Evolutionary conservation across 2,113 vertebrate genomes (phyloP).

Genomic region (Oncorhynchus gorbuscha): DNA sequence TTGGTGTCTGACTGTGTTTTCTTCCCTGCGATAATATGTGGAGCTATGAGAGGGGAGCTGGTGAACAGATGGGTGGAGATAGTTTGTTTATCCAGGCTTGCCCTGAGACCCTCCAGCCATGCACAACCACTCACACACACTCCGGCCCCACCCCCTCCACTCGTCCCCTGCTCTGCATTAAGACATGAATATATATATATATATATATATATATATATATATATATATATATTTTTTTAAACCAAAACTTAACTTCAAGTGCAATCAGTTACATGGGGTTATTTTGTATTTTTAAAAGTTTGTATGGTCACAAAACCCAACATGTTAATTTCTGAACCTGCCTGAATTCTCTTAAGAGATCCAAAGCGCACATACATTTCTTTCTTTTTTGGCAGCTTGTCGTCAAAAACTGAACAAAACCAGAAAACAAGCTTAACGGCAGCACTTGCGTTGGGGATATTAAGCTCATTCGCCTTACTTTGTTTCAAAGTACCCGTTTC

Average conservation of each 20-base stretch:
- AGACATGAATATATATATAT: slow-evolving; percentile 56
- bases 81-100: slow-evolving; percentile 64
- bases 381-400: slow-evolving; percentile 69
- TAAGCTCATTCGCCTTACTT: slow-evolving; percentile 62
- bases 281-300: slow-evolving; percentile 31
- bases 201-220: slow-evolving; percentile 21
- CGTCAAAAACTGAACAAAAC: slow-evolving; percentile 60
- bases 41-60: slow-evolving; percentile 55
- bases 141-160: slow-evolving; percentile 23
- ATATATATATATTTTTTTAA: slow-evolving; percentile 27
- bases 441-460: slow-evolving; percentile 30
- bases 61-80: slow-evolving; percentile 63
- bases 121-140: slow-evolving; percentile 3
- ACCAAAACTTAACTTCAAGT: slow-evolving; percentile 69
- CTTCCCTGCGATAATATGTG: slow-evolving; percentile 52
- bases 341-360: slow-evolving; percentile 37
- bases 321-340: slow-evolving; percentile 30
- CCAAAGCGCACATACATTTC: slow-evolving; percentile 15
- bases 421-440: slow-evolving; percentile 45
- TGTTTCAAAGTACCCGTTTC: slow-evolving; percentile 78
- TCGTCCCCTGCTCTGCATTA: slow-evolving; percentile 52
- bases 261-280: slow-evolving; percentile 65
- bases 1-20: slow-evolving; percentile 32
- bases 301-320: slow-evolving; percentile 44
- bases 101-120: slow-evolving; percentile 69